Base-by-base conservation (phyloP, 1,140 invertebrate genomes). In the Dysdera silvatica region DNA sequence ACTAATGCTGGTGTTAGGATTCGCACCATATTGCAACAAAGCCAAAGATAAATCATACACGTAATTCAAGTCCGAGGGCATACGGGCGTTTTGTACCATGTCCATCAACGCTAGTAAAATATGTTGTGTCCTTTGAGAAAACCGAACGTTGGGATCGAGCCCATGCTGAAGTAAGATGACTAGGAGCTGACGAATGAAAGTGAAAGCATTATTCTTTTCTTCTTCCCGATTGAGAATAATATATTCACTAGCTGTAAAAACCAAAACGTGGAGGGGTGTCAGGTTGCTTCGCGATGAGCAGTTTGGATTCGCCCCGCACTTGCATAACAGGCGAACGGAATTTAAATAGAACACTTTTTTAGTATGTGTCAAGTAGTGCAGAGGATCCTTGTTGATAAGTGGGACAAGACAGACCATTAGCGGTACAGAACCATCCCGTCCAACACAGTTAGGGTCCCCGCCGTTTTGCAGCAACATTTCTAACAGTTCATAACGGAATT, bases 301-400 rank as follows among this genome's bases (percentile, higher is more conserved):
- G 72, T 87, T 87, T 24, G 84, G 83, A 74, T 85, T 86, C 7
- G 85, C 85, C 63, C 85, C 84, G 71, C 84, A 78, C 73, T 85
- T 83, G 67, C 84, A 71, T 41, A 87, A 71, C 45, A 86, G 82
- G 28, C 84, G 77, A 26, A 87, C 84, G 73, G 84, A 87, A 71
- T 87, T 87, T 57, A 86, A 71, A 72, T 85, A 86, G 72, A 84
- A 86, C 3, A 86, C 83, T 77, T 87, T 87, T 82, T 86, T 86
- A 51, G 80, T 84, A 74, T 87, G 85, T 18, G 84, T 85, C 68
- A 86, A 85, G 72, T 84, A 83, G 74, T 86, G 84, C 37, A 87
- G 70, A 35, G 84, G 84, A 76, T 86, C 84, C 71, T 86, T 87
- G 70, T 87, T 87, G 37, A 87, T 86, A 7, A 87, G 76, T 31